Conservation (phyloP, 2,888 invertebrate species). For the Xestia ashworthii region DNA sequence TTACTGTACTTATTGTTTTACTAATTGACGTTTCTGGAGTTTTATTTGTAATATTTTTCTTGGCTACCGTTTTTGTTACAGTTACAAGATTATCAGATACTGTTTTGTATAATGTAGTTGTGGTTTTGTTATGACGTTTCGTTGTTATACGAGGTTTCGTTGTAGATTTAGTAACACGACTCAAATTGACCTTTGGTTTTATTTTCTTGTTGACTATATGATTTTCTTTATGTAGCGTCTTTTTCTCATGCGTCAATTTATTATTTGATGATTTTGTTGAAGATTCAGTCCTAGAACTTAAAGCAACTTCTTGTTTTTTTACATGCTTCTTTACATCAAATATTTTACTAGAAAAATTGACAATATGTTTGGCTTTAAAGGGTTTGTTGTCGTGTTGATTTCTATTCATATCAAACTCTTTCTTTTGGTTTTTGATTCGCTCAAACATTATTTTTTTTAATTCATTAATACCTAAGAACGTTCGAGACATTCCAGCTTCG, state of each 20-base stretch:
- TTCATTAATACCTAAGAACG: slow-evolving; percentile 78
- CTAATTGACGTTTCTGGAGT: neutral
- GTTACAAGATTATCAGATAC: neutral
- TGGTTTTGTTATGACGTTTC: neutral
- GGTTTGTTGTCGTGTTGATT: slow-evolving; percentile 6
- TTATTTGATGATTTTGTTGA: neutral
- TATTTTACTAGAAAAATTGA: neutral
- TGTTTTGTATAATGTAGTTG: neutral
- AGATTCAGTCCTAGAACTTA: neutral
- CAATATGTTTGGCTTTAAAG: slow-evolving; percentile 26
- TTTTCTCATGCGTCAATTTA: neutral
- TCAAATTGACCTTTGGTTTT: neutral
- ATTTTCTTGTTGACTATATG: slow-evolving; percentile 1
- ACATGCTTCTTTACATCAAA: slow-evolving; percentile 4
- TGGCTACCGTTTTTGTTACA: neutral
- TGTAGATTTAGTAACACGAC: neutral
- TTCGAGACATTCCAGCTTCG: slow-evolving; percentile 80
- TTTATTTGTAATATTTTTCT: neutral
- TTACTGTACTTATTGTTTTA: neutral
- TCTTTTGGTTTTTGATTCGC: slow-evolving; percentile 66
- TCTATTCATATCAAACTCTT: slow-evolving; percentile 48
- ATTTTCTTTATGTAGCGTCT: neutral
- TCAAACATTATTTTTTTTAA: slow-evolving; percentile 76
- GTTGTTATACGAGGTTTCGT: neutral
- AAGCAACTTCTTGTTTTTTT: neutral